phyloP scores from a whole-genome alignment of 2,797 vertebrate genomes.

The Urosaurus nigricauda region DNA sequence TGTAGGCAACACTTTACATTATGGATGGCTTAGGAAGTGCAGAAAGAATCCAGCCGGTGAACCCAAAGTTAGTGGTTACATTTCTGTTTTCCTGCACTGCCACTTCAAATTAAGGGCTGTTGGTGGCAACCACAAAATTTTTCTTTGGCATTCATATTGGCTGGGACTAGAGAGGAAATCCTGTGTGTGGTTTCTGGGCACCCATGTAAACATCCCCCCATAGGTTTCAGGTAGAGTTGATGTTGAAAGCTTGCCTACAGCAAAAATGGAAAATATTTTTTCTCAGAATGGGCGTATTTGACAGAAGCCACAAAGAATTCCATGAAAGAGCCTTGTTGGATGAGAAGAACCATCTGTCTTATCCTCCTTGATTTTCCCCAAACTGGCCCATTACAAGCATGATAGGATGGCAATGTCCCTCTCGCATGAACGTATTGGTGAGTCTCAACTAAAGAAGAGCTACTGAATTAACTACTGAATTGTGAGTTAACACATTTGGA shows the following conservation, averaged over 20 bases:
- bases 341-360: not conserved
- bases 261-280: not conserved
- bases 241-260: not conserved
- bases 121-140: not conserved
- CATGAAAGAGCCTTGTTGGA: not conserved
- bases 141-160: not conserved
- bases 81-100: not conserved
- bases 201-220: not conserved
- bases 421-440: not conserved
- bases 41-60: not conserved
- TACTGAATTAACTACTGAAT: no score
- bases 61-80: not conserved
- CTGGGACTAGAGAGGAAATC: not conserved
- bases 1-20: not conserved
- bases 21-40: not conserved
- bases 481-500: no score
- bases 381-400: not conserved
- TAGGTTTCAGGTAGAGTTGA: not conserved
- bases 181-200: not conserved
- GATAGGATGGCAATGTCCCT: not conserved
- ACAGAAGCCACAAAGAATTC: not conserved
- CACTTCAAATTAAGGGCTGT: not conserved
- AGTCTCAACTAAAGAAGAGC: no score
- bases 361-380: not conserved
- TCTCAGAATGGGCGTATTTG: not conserved